Evolutionary conservation across 2,888 invertebrate species (phyloP).

Genomic region (Polyommatus icarus): DNA sequence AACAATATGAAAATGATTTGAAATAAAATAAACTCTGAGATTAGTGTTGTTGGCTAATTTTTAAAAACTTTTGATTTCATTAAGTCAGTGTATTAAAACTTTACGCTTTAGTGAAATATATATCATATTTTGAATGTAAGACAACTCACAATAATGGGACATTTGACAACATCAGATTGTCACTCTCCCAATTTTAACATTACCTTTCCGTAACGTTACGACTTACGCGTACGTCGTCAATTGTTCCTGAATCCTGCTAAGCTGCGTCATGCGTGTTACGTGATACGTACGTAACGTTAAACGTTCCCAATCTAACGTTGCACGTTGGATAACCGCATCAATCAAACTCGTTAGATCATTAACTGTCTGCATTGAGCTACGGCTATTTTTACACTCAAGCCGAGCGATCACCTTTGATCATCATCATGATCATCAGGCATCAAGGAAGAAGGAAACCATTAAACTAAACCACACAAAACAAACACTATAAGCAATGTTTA

Average conservation of each 20-base stretch:
- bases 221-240: background rate
- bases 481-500: too few species aligned
- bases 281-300: constrained; percentile 10
- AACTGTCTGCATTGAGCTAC: constrained; percentile 26
- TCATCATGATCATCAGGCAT: background rate
- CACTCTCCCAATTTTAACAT: background rate
- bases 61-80: background rate
- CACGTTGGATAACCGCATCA: constrained; percentile 30
- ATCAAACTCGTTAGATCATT: constrained; percentile 26
- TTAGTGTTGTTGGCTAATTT: too few species aligned
- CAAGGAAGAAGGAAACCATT: too few species aligned
- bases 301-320: constrained; percentile 19
- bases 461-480: too few species aligned
- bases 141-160: too few species aligned
- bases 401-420: constrained; percentile 10
- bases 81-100: too few species aligned
- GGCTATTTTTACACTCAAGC: constrained; percentile 10
- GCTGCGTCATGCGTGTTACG: constrained; percentile 13
- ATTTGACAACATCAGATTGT: background rate
- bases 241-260: background rate
- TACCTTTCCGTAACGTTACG: background rate
- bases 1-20: background rate
- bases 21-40: too few species aligned
- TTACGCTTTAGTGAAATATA: too few species aligned
- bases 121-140: too few species aligned